Evolutionary conservation across 2,113 vertebrate species (phyloP).

Genomic region (Bostrychus sinensis): DNA sequence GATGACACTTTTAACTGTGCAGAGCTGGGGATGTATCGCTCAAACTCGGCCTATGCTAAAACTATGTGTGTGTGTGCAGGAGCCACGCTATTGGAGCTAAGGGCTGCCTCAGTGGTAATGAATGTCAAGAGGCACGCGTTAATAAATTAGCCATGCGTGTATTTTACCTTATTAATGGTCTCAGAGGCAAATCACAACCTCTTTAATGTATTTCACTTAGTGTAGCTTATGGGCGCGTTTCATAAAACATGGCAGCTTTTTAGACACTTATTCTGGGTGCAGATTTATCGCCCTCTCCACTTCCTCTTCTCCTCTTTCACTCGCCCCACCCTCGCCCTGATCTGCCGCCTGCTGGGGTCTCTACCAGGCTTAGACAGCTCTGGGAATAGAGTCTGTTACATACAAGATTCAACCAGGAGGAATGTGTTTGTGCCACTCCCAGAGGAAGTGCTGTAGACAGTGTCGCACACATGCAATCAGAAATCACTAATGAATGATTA

Average conservation of each 20-base stretch:
- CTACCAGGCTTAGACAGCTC: constrained; percentile 8
- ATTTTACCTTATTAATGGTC: constrained; percentile 79
- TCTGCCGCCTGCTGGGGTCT: constrained; percentile 1
- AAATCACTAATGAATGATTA: background rate
- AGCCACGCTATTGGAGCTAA: constrained; percentile 38
- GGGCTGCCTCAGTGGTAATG: constrained; percentile 66
- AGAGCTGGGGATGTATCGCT: constrained; percentile 59
- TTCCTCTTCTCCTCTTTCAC: constrained; percentile 18
- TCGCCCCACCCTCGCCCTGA: background rate
- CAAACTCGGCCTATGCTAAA: constrained; percentile 38
- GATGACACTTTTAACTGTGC: constrained; percentile 64
- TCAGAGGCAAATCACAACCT: constrained; percentile 71
- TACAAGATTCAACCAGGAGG: constrained; percentile 12
- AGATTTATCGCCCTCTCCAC: constrained; percentile 66
- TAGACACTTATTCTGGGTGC: constrained; percentile 55
- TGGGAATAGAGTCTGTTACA: constrained; percentile 22
- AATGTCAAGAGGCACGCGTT: constrained; percentile 68
- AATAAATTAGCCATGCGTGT: constrained; percentile 77
- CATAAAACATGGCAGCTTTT: constrained; percentile 76
- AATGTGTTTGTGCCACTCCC: background rate
- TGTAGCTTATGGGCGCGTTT: constrained; percentile 75
- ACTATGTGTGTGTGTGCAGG: constrained; percentile 13
- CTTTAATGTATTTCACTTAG: constrained; percentile 80
- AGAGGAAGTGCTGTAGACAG: background rate
- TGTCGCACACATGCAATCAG: background rate